Conservation (phyloP, 2,113 vertebrate species). For the Oceanites oceanicus region DNA sequence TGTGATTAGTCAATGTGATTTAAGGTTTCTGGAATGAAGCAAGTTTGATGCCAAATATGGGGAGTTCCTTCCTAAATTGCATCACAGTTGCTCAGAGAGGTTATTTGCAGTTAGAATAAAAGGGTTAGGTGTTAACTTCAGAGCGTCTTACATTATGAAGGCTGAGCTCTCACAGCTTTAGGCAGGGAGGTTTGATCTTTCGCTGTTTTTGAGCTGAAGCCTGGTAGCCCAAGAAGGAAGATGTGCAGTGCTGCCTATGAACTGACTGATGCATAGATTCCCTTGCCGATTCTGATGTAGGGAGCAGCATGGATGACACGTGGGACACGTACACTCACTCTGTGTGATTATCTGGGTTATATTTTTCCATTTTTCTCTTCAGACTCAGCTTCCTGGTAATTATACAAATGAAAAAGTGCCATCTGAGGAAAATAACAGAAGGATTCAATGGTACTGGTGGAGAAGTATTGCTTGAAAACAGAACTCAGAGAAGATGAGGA, state of each 20-base stretch:
- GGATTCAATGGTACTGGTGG: neutral
- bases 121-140: neutral
- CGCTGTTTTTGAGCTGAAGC: neutral
- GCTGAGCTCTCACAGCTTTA: neutral
- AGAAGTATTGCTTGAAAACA: constrained; percentile 19
- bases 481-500: neutral
- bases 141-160: neutral
- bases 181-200: neutral
- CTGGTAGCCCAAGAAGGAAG: neutral
- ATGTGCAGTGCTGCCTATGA: neutral
- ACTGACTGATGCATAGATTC: neutral
- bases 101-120: constrained; percentile 28
- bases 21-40: constrained; percentile 67
- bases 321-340: neutral
- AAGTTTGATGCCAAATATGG: constrained; percentile 68
- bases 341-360: neutral
- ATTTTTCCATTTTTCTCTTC: neutral
- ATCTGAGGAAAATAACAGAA: neutral
- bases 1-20: constrained; percentile 19
- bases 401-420: neutral
- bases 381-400: neutral
- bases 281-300: neutral
- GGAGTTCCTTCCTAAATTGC: constrained; percentile 46
- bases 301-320: neutral
- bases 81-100: neutral